Evolutionary conservation across 2,797 vertebrate genomes (phyloP), one percentile per base, ranked within the genome.

Genomic region (Gymnothorax reevesii): DNA sequence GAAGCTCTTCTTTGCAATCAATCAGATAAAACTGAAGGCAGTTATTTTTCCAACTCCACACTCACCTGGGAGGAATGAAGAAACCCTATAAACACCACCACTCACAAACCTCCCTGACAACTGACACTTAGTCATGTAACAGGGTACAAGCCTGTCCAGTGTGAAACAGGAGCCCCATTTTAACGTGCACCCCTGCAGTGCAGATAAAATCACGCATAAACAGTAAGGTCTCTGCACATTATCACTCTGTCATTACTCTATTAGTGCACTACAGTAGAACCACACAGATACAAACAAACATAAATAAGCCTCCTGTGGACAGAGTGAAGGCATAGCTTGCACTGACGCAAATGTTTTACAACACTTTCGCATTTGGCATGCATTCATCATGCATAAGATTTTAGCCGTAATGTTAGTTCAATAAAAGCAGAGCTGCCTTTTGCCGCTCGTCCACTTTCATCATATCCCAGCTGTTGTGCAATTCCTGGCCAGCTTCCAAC

Each of bases 21-120:
- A 95, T 96, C 95, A 96, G 90, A 92, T 91, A 88, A 91, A 92
- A 92, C 89, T 94, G 94, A 96, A 95, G 94, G 94, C 92, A 89
- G 93, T 91, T 95, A 93, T 96, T 96, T 95, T 94, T 95, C 92
- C 94, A 95, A 94, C 92, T 92, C 94, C 94, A 91, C 86, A 62
- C 92, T 89, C 89, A 92, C 94, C 82, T 54, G 87, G 7, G 91
- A 93, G 91, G 94, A 92, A 95, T 93, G 94, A 94, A 90, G 90
- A 84, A 90, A 92, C 91, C 91, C 91, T 92, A 94, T 94, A 95
- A 95, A 95, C 94, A 95, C 85, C 93, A 62, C 6, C 22, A 88
- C 83, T 91, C 87, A 87, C 88, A 89, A 86, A 91, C 90, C 87
- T 90, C 71, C 33, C 57, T 91, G 88, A 92, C 90, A 91, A 75